Evolutionary conservation across 2,797 vertebrate species (phyloP).

Genomic region (Acanthurus lineatus): DNA sequence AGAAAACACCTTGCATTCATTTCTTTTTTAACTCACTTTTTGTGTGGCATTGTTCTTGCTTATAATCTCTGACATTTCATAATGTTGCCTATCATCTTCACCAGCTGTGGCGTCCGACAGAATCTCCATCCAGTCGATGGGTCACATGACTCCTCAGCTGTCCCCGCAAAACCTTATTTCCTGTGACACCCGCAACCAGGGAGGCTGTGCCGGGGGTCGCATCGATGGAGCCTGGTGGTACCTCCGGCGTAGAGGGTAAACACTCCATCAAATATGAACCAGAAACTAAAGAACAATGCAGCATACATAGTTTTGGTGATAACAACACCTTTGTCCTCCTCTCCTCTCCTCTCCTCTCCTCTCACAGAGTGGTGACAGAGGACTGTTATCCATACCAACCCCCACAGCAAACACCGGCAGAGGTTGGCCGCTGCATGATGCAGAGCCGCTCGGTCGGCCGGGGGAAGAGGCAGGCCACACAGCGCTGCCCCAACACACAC

Average conservation of each 20-base stretch:
- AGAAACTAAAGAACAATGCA: neutral
- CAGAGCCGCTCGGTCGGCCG: constrained; percentile 92
- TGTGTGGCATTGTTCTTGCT: too few species aligned
- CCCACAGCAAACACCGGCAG: constrained; percentile 74
- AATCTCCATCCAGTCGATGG: constrained; percentile 98
- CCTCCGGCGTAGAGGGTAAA: constrained; percentile 92
- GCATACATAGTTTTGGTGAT: neutral
- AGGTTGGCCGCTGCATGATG: constrained; percentile 92
- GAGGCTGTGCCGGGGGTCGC: constrained; percentile 91
- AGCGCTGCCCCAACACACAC: constrained; percentile 90
- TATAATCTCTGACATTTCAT: neutral
- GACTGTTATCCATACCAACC: constrained; percentile 92
- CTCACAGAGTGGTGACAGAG: constrained; percentile 92
- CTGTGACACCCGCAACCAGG: constrained; percentile 94
- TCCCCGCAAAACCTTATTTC: constrained; percentile 97
- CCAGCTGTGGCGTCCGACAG: constrained; percentile 96
- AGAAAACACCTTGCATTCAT: too few species aligned
- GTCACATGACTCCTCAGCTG: constrained; percentile 94
- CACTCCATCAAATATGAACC: neutral
- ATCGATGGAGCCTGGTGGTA: constrained; percentile 98
- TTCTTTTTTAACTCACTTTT: too few species aligned
- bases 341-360: neutral
- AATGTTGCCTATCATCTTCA: constrained; percentile 4
- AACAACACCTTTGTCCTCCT: too few species aligned
- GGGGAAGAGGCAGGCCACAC: constrained; percentile 92